phyloP scores from a whole-genome alignment of 2,888 invertebrate species.

The Drosophila atripex region DNA sequence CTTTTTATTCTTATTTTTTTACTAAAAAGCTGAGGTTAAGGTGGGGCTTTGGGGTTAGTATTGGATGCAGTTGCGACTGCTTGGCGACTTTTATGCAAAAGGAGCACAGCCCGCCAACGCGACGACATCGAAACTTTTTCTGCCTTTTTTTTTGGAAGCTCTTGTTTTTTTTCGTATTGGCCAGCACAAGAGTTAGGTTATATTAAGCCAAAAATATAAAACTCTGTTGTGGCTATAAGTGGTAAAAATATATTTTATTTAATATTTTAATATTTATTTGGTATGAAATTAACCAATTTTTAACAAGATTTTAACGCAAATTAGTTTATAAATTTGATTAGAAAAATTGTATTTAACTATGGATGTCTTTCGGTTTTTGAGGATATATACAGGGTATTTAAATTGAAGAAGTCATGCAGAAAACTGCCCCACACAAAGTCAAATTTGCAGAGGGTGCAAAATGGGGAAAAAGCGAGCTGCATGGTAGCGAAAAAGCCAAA shows the following conservation, averaged over 20 bases:
- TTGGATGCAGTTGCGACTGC: slow-evolving; percentile 33
- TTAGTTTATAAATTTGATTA: background rate
- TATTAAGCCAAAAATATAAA: slow-evolving; percentile 28
- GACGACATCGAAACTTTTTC: slow-evolving; percentile 39
- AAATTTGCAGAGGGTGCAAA: slow-evolving; percentile 23
- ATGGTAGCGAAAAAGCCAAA: slow-evolving; percentile 32
- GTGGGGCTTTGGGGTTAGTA: slow-evolving; percentile 7
- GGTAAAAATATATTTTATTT: too few relatives aligned
- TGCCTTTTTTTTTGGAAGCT: slow-evolving; percentile 15
- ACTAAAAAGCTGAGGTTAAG: slow-evolving; percentile 14
- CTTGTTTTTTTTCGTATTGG: slow-evolving; percentile 30
- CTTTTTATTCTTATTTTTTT: slow-evolving; percentile 22
- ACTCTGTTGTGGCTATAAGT: background rate
- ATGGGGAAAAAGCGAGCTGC: slow-evolving; percentile 5
- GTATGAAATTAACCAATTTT: background rate
- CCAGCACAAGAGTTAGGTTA: slow-evolving; percentile 39
- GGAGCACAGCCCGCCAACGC: slow-evolving; percentile 38
- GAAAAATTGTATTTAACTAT: background rate
- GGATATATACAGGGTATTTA: slow-evolving; percentile 1
- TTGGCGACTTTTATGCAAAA: slow-evolving; percentile 48
- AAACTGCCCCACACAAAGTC: slow-evolving; percentile 42
- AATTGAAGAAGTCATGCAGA: slow-evolving; percentile 31
- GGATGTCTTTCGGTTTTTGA: background rate
- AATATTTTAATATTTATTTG: background rate
- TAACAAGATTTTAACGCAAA: background rate